Percentiles rank a stretch among this genome's conserved stretches.
phyloP scores from a whole-genome alignment of 2,888 invertebrate genomes.

The Lampropteryx suffumata region DNA sequence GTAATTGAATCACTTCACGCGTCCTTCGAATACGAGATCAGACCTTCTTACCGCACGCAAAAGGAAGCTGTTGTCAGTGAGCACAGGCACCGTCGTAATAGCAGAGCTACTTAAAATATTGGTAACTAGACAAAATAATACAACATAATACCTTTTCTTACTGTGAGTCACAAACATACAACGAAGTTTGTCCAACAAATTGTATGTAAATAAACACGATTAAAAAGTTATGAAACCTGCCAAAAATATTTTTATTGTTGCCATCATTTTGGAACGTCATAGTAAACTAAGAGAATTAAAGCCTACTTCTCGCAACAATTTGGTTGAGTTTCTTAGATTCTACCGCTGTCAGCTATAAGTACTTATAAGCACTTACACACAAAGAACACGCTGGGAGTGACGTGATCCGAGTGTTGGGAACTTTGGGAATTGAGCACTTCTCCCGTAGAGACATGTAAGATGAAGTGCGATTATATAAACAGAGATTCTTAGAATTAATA shows the following conservation, averaged over 20 bases:
- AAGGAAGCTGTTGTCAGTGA: neutral
- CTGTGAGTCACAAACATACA: too few relatives aligned
- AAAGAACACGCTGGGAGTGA: neutral
- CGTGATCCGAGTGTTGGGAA: constrained; percentile 4
- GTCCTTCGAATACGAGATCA: constrained; percentile 12
- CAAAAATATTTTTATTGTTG: too few relatives aligned
- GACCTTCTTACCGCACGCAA: constrained; percentile 1
- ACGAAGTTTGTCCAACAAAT: too few relatives aligned
- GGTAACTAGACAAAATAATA: too few relatives aligned
- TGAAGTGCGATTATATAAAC: neutral
- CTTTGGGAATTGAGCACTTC: constrained; percentile 15
- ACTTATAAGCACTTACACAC: neutral
- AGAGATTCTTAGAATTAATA: too few relatives aligned
- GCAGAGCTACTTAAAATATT: neutral
- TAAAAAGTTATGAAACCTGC: too few relatives aligned
- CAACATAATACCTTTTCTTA: neutral
- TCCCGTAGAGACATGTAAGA: neutral
- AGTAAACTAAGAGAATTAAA: too few relatives aligned
- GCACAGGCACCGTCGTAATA: neutral
- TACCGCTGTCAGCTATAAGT: neutral
- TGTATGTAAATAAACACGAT: too few relatives aligned
- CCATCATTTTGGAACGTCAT: too few relatives aligned
- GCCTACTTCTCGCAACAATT: neutral
- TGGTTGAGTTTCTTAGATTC: neutral
- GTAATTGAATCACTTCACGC: constrained; percentile 20